Base-by-base conservation (phyloP, 2,888 invertebrate genomes). In the Zootermopsis nevadensis region DNA sequence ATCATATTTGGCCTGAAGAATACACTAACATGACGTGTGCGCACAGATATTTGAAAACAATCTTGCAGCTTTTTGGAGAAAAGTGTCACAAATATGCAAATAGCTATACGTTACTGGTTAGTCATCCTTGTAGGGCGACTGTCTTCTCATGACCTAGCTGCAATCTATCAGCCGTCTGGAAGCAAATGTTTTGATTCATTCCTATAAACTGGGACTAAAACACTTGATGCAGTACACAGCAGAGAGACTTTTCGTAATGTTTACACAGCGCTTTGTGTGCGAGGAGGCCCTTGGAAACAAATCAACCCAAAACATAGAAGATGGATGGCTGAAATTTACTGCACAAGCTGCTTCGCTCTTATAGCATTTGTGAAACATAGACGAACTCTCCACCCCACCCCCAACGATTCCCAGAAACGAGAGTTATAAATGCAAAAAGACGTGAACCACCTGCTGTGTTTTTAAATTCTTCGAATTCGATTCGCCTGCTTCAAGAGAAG, bases 201-300 rank as follows among this genome's bases (percentile, higher is more conserved):
- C 27, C 30, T 66, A 30, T 7, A 66, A n/a, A 66, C 66, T 27
- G 22, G 22, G 19, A 60, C 60, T 60, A 22, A 10, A 66, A 4
- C 48, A 48, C 48, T 48, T 48, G 48, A 48, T 48, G 48, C 19
- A 48, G 48, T 48, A 66, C 66, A 30, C 12, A 66, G 66, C n/a
- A 0, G 66, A 66, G 8, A 66, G 27, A 66, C n/a, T 66, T 66
- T 10, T 30, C 7, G 27, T 30, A 12, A n/a, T 66, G 66, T 66
- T 66, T 66, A 66, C 27, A 66, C n/a, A 15, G 27, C 30, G n/a
- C 66, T 66, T 66, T 66, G 66, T 66, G 66, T 66, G 66, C 30
- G n/a, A n/a, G 15, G 66, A n/a, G 27, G 66, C n/a, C 66, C 66
- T 66, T 30, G 27, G 27, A 27, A 66, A 66, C 27, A 60, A n/a